Evolutionary conservation across 2,113 vertebrate species (phyloP).

Genomic region (Orycteropus afer): DNA sequence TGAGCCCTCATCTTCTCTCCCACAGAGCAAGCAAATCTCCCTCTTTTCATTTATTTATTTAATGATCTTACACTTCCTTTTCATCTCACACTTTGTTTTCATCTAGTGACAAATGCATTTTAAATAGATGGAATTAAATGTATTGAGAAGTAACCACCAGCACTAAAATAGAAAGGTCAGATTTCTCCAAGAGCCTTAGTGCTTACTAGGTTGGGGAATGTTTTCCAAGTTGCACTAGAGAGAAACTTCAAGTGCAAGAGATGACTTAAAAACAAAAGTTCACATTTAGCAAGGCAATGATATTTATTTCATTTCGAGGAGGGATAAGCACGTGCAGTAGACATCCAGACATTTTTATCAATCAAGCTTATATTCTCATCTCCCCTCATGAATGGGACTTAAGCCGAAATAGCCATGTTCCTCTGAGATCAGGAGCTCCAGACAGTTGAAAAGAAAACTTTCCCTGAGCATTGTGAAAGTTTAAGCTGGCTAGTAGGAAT

Average conservation of each 20-base stretch:
- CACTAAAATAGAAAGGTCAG: background rate
- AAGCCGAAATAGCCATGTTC: rapidly evolving
- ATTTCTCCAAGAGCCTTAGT: no score
- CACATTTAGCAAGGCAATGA: rapidly evolving
- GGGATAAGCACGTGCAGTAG: rapidly evolving
- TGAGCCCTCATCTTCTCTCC: rapidly evolving
- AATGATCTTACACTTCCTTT: background rate
- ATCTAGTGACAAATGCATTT: rapidly evolving
- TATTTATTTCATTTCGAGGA: background rate
- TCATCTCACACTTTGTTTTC: no score
- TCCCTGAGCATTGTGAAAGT: rapidly evolving
- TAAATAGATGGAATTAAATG: background rate
- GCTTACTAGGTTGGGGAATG: rapidly evolving
- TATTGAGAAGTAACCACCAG: background rate
- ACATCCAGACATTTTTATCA: rapidly evolving
- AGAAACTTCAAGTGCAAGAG: rapidly evolving
- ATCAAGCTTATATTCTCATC: rapidly evolving
- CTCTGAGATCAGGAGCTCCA: no score
- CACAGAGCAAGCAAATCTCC: rapidly evolving
- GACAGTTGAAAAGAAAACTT: rapidly evolving
- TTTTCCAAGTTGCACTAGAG: background rate
- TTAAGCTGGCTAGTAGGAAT: rapidly evolving
- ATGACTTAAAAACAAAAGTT: background rate
- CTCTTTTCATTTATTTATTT: background rate
- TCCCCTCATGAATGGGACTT: rapidly evolving